A percentile compares a stretch with the other conserved stretches of the same genome.
Evolutionary conservation across 2,888 invertebrate species (phyloP).

Genomic region (Agriotes lineatus): DNA sequence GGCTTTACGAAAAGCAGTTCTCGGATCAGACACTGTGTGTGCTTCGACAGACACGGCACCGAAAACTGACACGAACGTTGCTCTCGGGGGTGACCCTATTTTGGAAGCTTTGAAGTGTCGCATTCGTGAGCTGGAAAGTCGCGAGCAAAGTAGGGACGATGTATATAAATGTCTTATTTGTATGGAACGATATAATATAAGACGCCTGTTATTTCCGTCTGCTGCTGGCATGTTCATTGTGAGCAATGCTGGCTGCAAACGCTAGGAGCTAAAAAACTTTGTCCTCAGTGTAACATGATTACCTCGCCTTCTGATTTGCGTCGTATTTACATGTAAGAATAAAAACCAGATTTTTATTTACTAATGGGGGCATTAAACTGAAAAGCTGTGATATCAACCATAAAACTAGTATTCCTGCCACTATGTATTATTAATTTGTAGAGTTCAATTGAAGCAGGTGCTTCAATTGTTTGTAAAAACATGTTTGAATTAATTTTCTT

Average conservation of each 20-base stretch:
- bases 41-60: conserved; percentile 49
- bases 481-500: too few species aligned
- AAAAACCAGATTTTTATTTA: too few species aligned
- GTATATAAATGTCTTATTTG: conserved; percentile 91
- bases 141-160: conserved; percentile 69
- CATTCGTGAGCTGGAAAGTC: conserved; percentile 80
- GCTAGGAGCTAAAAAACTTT: conserved; percentile 88
- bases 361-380: background rate
- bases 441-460: too few species aligned
- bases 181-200: conserved; percentile 86
- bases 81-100: conserved; percentile 65
- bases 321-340: conserved; percentile 84
- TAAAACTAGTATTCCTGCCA: too few species aligned
- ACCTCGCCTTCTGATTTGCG: conserved; percentile 89
- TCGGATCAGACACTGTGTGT: conserved; percentile 53
- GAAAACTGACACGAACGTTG: conserved; percentile 35
- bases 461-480: too few species aligned
- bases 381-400: too few species aligned
- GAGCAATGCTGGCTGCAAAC: conserved; percentile 85
- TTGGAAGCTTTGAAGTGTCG: conserved; percentile 82
- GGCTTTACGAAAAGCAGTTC: conserved; percentile 70
- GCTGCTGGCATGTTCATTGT: conserved; percentile 98
- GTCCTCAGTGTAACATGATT: conserved; percentile 94
- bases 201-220: conserved; percentile 91
- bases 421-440: too few species aligned